These are phyloP conservation scores for Megalurothrips usitatus DNA, from an alignment of 2,888 invertebrate species.

Conservation along the genomic window DNA sequence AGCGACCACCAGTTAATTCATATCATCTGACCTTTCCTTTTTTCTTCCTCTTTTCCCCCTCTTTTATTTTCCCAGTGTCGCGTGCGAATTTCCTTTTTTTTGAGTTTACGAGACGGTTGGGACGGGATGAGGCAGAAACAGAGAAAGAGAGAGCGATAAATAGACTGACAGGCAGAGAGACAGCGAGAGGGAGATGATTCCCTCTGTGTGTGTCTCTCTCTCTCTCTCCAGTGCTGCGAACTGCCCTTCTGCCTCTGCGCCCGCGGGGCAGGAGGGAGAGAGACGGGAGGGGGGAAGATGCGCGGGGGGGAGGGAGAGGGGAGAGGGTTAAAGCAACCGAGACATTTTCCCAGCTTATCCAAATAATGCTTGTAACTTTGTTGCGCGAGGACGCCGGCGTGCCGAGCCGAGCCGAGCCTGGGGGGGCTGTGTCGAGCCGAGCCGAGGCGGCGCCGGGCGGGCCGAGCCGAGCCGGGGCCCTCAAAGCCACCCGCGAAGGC, in stretches of 20 bases:
- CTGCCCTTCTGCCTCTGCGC: neutral
- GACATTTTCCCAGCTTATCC: constrained; percentile 12
- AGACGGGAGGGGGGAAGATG: neutral
- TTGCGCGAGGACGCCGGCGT: neutral
- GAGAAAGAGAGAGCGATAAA: neutral
- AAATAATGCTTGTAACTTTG: constrained; percentile 25
- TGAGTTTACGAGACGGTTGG: neutral
- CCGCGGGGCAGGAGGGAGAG: neutral
- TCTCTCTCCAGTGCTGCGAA: too few species aligned
- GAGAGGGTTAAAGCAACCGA: neutral
- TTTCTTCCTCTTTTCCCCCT: too few species aligned
- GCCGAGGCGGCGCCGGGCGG: too few species aligned
- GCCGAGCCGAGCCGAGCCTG: too few species aligned
- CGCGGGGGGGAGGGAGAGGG: neutral
- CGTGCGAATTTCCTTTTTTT: too few species aligned
- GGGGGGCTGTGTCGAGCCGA: too few species aligned
- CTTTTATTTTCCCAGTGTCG: too few species aligned
- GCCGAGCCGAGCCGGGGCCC: neutral
- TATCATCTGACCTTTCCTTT: too few species aligned
- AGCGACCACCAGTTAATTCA: too few species aligned
- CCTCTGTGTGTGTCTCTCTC: too few species aligned
- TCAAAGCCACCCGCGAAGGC: neutral
- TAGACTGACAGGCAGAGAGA: neutral
- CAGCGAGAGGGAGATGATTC: neutral
- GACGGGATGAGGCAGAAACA: neutral